Evolutionary conservation across 2,888 invertebrate species (phyloP).

Genomic region (Melikaiella ostensackeni): DNA sequence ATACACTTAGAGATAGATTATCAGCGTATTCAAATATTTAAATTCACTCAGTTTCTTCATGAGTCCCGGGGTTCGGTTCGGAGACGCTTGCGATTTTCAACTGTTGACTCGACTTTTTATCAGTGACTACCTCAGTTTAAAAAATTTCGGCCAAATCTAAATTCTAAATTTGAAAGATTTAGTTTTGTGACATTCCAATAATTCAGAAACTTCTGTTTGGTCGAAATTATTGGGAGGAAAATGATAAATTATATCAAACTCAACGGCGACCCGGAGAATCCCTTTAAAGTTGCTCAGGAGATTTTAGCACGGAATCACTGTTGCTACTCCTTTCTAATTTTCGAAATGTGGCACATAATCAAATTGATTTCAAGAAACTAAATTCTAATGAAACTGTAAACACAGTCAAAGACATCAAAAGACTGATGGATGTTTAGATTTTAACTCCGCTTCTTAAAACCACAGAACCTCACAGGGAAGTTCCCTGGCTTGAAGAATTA

Average conservation of each 20-base stretch:
- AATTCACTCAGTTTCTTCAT: conserved; percentile 33
- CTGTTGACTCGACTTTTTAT: conserved; percentile 54
- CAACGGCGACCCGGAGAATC: conserved; percentile 35
- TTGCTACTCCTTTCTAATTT: conserved; percentile 15
- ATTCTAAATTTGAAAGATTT: neutral
- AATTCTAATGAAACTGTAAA: conserved; percentile 26
- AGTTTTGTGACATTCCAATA: conserved; percentile 12
- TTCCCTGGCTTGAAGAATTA: conserved; percentile 24
- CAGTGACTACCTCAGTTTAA: neutral
- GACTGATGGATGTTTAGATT: conserved; percentile 40
- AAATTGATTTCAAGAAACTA: conserved; percentile 28
- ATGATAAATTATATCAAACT: neutral
- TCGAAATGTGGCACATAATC: conserved; percentile 31
- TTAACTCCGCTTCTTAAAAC: conserved; percentile 32
- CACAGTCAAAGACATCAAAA: conserved; percentile 38
- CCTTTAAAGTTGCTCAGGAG: conserved; percentile 28
- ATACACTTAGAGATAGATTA: conserved; percentile 10
- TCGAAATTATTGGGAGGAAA: conserved; percentile 25
- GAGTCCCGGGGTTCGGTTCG: conserved; percentile 57
- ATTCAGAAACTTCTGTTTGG: neutral
- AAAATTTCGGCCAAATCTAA: conserved; percentile 21
- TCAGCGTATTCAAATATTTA: conserved; percentile 12
- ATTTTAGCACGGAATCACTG: conserved; percentile 15
- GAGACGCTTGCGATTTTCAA: conserved; percentile 65
- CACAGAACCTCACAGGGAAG: conserved; percentile 16